These are phyloP conservation scores for Dendrocopos noguchii DNA, from an alignment of 2,113 vertebrate species.

Conservation along the genomic window DNA sequence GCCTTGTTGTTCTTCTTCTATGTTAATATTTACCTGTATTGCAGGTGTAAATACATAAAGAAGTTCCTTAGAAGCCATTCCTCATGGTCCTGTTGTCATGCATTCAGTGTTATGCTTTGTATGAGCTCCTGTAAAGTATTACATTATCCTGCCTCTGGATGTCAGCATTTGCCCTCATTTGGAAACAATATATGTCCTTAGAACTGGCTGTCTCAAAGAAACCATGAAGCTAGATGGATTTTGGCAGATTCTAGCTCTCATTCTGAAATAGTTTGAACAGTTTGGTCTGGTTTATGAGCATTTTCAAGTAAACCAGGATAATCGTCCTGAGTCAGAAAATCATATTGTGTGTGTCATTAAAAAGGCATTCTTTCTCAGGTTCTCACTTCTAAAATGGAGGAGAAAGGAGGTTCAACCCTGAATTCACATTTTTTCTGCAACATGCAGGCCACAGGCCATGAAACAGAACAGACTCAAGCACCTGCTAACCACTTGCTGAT, in stretches of 20 bases:
- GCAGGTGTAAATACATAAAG: not conserved
- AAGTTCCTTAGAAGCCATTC: not conserved
- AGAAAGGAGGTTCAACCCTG: not conserved
- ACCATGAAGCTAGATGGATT: not conserved
- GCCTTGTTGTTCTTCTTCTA: not conserved
- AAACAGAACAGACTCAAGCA: not conserved
- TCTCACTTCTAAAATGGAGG: not conserved
- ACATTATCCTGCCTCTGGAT: conserved; percentile 25
- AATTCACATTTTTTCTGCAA: not conserved
- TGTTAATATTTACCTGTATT: not conserved
- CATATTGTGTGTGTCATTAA: not conserved
- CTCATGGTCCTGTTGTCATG: not conserved
- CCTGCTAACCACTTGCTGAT: not conserved
- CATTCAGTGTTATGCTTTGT: not conserved
- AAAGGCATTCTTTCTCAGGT: not conserved
- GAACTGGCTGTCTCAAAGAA: not conserved
- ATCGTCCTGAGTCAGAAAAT: not conserved
- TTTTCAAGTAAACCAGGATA: not conserved
- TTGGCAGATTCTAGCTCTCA: not conserved
- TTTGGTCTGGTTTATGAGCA: not conserved
- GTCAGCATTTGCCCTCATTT: conserved; percentile 46
- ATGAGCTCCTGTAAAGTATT: not conserved
- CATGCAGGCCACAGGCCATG: not conserved
- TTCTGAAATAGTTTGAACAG: not conserved
- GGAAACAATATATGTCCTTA: not conserved